Conservation (phyloP, 2,113 vertebrate species). For the Perognathus longimembris region DNA sequence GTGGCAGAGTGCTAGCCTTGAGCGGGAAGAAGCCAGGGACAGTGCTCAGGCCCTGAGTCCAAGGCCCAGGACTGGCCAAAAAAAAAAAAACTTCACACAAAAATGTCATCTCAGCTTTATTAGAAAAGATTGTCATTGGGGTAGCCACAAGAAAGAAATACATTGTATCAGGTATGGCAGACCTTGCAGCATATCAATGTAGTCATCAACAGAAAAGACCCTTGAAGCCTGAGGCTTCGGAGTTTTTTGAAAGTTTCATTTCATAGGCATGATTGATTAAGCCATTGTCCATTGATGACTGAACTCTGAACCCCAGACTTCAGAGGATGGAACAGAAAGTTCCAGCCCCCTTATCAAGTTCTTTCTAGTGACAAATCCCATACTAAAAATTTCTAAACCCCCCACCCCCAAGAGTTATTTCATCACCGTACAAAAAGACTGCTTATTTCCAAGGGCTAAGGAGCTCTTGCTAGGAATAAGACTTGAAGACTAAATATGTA, state of each 20-base stretch:
- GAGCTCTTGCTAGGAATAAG: background rate
- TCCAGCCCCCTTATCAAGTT: too few relatives aligned
- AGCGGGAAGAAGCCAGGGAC: too few relatives aligned
- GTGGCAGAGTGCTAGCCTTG: too few relatives aligned
- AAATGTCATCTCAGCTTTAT: rapidly evolving
- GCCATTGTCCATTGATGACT: background rate
- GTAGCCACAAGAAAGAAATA: rapidly evolving
- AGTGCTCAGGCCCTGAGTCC: too few relatives aligned
- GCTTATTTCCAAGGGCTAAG: background rate
- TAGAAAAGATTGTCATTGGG: background rate
- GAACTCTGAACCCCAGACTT: background rate
- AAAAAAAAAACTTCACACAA: too few relatives aligned
- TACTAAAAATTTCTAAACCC: background rate
- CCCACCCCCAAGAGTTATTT: background rate
- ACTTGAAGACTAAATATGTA: background rate
- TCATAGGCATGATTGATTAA: background rate
- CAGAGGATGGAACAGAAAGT: background rate
- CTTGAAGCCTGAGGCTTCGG: background rate
- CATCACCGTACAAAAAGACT: background rate
- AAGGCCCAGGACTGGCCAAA: too few relatives aligned
- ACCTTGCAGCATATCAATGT: rapidly evolving
- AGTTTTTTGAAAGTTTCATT: background rate
- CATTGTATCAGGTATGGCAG: rapidly evolving
- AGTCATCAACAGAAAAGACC: rapidly evolving
- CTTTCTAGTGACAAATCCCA: background rate